These are phyloP conservation scores for Mastomys coucha DNA, from an alignment of 2,113 vertebrate genomes.

Conservation along the genomic window DNA sequence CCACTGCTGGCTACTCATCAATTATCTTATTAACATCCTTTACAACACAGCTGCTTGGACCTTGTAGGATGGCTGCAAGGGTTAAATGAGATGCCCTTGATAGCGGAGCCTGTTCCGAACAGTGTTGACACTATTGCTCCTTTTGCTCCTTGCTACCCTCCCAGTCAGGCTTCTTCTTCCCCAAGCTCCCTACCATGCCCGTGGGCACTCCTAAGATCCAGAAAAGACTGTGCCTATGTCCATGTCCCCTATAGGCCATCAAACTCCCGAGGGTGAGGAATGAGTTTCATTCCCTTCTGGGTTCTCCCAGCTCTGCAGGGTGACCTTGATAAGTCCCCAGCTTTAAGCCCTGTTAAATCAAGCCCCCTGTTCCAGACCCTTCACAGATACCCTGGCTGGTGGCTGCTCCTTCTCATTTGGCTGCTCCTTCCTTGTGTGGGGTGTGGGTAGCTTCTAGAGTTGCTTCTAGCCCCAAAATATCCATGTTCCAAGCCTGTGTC, in stretches of 20 bases:
- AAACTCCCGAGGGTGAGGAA: neutral
- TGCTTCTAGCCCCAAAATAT: neutral
- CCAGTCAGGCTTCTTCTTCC: neutral
- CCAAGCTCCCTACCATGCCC: neutral
- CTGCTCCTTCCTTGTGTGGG: neutral
- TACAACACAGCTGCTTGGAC: neutral
- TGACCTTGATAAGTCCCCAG: neutral
- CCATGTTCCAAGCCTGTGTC: neutral
- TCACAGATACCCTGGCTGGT: neutral
- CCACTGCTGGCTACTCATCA: too few species aligned
- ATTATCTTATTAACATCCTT: neutral
- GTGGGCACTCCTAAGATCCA: neutral
- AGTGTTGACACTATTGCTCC: fast-evolving
- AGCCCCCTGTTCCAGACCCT: too few species aligned
- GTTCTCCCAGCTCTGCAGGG: neutral
- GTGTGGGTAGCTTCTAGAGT: neutral
- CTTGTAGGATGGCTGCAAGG: neutral
- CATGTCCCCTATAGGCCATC: neutral
- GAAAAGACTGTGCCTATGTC: neutral
- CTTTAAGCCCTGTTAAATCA: neutral
- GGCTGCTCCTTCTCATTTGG: neutral
- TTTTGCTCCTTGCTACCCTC: too few species aligned
- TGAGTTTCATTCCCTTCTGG: neutral
- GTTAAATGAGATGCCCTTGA: neutral
- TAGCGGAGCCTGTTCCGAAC: too few species aligned